These are phyloP conservation scores for Hetaerina americana DNA, from an alignment of 1,140 invertebrate species.

Conservation along the genomic window DNA sequence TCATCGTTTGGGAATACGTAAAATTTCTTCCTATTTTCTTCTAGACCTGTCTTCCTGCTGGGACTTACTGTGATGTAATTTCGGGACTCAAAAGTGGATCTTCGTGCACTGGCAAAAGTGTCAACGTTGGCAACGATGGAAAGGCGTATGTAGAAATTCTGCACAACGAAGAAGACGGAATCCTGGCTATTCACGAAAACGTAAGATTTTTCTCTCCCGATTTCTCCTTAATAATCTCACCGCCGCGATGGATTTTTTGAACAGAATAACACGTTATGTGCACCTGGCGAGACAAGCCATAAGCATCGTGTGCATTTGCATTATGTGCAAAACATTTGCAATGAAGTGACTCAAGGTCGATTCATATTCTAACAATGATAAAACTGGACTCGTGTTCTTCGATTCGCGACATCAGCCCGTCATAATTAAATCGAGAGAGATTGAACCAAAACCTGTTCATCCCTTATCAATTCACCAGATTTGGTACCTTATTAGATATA, in stretches of 20 bases:
- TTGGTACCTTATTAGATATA: too few species aligned
- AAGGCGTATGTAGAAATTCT: slow-evolving; percentile 46
- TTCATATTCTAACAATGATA: not conserved
- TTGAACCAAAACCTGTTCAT: too few species aligned
- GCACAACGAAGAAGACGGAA: slow-evolving; percentile 46
- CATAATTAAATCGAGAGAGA: too few species aligned
- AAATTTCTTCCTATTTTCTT: slow-evolving; percentile 1
- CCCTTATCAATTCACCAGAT: too few species aligned
- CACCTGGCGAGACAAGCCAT: not conserved
- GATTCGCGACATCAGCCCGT: too few species aligned
- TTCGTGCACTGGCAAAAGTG: slow-evolving; percentile 52
- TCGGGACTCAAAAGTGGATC: slow-evolving; percentile 48
- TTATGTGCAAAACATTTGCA: not conserved
- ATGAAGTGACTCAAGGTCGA: not conserved
- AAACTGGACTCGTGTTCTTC: too few species aligned
- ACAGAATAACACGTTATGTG: not conserved
- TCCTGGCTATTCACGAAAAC: slow-evolving; percentile 58
- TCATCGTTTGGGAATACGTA: not conserved
- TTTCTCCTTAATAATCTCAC: too few species aligned
- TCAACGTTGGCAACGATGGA: slow-evolving; percentile 50
- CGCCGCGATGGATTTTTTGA: not conserved
- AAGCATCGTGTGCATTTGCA: not conserved
- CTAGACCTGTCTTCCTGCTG: slow-evolving; percentile 58
- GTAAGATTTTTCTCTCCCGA: not conserved
- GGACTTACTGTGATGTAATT: slow-evolving; percentile 76